These are phyloP conservation scores for Serinus canaria DNA, from an alignment of 2,113 vertebrate species.

Conservation along the genomic window DNA sequence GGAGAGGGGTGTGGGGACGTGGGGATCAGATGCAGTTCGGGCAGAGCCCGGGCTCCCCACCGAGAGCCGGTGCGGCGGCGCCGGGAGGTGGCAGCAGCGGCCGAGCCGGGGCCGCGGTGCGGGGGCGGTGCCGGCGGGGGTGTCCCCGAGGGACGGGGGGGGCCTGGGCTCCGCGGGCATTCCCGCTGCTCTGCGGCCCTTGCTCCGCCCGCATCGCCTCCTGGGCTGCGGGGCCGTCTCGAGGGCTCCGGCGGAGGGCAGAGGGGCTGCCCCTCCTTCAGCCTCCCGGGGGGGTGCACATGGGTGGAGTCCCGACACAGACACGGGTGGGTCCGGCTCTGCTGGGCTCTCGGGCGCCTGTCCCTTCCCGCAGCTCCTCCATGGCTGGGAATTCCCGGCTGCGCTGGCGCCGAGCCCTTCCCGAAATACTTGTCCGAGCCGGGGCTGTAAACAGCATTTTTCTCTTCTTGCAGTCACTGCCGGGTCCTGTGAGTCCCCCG, in stretches of 20 bases:
- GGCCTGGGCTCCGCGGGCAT: neutral
- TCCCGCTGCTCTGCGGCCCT: neutral
- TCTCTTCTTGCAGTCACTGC: neutral
- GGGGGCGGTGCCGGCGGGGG: neutral
- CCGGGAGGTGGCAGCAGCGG: constrained; percentile 55
- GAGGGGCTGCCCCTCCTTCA: neutral
- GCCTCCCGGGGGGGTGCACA: neutral
- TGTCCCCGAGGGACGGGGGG: neutral
- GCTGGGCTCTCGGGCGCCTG: neutral
- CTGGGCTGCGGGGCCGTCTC: neutral
- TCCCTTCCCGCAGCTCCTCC: neutral
- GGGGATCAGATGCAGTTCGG: no score
- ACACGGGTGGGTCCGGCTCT: neutral
- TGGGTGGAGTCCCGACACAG: neutral
- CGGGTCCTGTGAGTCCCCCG: neutral
- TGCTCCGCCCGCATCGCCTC: neutral
- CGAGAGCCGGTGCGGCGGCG: neutral
- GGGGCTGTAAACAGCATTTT: neutral
- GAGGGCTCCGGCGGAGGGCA: neutral
- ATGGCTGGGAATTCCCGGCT: neutral
- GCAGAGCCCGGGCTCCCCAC: fast-evolving
- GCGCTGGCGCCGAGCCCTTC: neutral
- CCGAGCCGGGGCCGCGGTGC: neutral
- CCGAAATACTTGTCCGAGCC: neutral
- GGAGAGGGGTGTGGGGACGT: no score